Evolutionary conservation across 2,888 invertebrate genomes (phyloP).

Genomic region (Nymphalis urticae): DNA sequence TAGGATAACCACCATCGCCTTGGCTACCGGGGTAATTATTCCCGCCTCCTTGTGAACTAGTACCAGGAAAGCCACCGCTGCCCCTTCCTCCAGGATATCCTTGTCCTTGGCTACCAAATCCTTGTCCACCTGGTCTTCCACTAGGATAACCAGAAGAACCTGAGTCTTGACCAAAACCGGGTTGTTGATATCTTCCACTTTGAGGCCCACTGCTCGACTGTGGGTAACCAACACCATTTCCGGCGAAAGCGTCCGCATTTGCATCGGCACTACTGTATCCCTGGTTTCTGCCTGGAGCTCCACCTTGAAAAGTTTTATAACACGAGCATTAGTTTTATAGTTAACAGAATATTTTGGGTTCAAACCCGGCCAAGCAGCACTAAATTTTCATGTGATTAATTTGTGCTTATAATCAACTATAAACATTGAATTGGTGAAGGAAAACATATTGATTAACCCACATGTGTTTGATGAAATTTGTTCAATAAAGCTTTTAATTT

Average conservation of each 20-base stretch:
- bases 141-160: slow-evolving; percentile 43
- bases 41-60: slow-evolving; percentile 43
- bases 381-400: no score
- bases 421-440: no score
- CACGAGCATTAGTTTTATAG: neutral
- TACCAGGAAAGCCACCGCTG: slow-evolving; percentile 46
- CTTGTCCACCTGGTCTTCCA: slow-evolving; percentile 41
- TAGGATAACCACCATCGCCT: slow-evolving; percentile 45
- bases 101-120: slow-evolving; percentile 33
- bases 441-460: no score
- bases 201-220: slow-evolving; percentile 40
- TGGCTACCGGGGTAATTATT: slow-evolving; percentile 36
- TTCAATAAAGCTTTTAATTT: no score
- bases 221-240: slow-evolving; percentile 46
- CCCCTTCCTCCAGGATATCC: slow-evolving; percentile 37
- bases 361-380: no score
- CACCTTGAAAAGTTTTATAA: slow-evolving; percentile 30
- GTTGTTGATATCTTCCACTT: slow-evolving; percentile 42
- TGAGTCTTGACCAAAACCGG: slow-evolving; percentile 32
- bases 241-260: slow-evolving; percentile 43
- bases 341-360: neutral
- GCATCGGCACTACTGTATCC: slow-evolving; percentile 49
- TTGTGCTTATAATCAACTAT: no score
- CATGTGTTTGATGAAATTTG: no score
- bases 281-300: slow-evolving; percentile 46